phyloP scores from a whole-genome alignment of 2,797 vertebrate genomes.

The Hoplostethus atlanticus region DNA sequence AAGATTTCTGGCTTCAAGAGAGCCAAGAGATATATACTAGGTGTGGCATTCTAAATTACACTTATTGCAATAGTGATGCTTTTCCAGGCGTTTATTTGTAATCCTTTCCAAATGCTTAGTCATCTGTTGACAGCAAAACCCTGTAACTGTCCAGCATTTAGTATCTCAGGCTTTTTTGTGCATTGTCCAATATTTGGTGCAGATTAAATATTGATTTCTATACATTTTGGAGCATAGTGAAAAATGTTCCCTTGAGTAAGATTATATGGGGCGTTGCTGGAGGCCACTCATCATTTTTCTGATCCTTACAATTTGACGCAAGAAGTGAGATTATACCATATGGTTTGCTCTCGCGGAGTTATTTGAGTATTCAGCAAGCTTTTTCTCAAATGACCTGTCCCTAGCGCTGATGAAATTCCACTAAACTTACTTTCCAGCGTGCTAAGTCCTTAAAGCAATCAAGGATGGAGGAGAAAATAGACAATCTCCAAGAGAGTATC shows the following conservation, averaged over 20 bases:
- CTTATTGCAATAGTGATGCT: slow-evolving; percentile 51
- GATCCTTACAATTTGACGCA: slow-evolving; percentile 62
- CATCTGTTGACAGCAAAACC: slow-evolving; percentile 63
- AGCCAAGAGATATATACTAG: slow-evolving; percentile 33
- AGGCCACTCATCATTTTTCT: slow-evolving; percentile 73
- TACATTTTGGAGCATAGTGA: slow-evolving; percentile 80
- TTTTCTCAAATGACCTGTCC: slow-evolving; percentile 32
- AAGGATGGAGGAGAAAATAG: slow-evolving; percentile 64
- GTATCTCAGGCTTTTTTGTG: slow-evolving; percentile 74
- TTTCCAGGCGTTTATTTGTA: slow-evolving; percentile 57
- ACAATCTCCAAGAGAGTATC: slow-evolving; percentile 66
- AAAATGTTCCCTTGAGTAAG: slow-evolving; percentile 79
- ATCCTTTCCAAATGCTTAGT: slow-evolving; percentile 66
- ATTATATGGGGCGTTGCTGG: slow-evolving; percentile 72
- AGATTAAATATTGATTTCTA: slow-evolving; percentile 88
- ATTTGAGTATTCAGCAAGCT: slow-evolving; percentile 46
- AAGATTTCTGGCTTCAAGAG: slow-evolving; percentile 34
- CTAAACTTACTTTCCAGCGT: slow-evolving; percentile 46
- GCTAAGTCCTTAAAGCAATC: slow-evolving; percentile 64
- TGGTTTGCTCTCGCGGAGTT: slow-evolving; percentile 21
- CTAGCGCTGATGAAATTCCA: slow-evolving; percentile 41
- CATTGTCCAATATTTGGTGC: slow-evolving; percentile 80
- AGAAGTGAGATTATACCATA: slow-evolving; percentile 54
- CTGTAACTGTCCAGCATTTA: slow-evolving; percentile 71
- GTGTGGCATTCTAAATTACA: slow-evolving; percentile 50